A percentile compares a stretch with the other conserved stretches of the same genome.
These are phyloP conservation scores for Sebastes oblongus DNA, from an alignment of 2,797 vertebrate species.

Conservation along the genomic window DNA sequence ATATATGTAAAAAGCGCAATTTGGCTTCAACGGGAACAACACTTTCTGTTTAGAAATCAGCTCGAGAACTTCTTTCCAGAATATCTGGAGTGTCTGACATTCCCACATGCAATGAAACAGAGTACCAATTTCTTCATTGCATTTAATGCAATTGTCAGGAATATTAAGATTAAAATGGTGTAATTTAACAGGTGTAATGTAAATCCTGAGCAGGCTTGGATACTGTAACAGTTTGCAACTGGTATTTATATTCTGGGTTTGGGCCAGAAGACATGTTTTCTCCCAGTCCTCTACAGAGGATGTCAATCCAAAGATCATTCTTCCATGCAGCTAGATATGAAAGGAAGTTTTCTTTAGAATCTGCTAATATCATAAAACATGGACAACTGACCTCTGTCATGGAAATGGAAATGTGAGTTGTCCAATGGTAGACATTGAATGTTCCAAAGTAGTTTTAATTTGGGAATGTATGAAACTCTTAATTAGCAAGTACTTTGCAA, in stretches of 20 bases:
- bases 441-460: too few relatives aligned
- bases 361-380: background rate
- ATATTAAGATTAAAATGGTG: background rate
- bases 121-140: background rate
- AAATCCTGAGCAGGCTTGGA: rapidly evolving
- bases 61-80: background rate
- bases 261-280: background rate
- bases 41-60: background rate
- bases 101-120: background rate
- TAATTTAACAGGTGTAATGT: background rate
- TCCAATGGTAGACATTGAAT: too few relatives aligned
- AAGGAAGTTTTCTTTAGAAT: background rate
- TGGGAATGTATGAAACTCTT: too few relatives aligned
- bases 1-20: background rate
- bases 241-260: background rate
- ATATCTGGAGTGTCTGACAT: background rate
- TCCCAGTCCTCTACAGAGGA: background rate
- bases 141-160: background rate
- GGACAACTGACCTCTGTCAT: background rate
- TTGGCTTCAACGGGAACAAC: background rate
- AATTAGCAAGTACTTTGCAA: too few relatives aligned
- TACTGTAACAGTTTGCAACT: background rate
- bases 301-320: background rate
- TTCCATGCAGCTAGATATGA: background rate
- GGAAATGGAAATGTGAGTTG: background rate